Evolutionary conservation across 2,888 invertebrate species (phyloP).

Genomic region (Hypercompe scribonia): DNA sequence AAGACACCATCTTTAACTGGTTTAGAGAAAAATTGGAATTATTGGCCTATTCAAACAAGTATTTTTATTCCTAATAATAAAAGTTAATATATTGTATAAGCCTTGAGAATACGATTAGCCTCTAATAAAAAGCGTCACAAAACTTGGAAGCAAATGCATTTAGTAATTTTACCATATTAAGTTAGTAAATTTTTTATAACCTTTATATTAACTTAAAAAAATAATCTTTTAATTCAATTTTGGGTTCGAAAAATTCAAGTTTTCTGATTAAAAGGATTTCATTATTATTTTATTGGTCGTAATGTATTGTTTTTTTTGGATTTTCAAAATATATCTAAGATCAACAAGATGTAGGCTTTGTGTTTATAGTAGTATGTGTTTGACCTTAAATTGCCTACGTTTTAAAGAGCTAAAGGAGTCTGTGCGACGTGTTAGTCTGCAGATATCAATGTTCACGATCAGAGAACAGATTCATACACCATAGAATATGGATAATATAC

Average conservation of each 20-base stretch:
- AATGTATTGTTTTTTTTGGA: neutral
- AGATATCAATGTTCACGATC: conserved; percentile 49
- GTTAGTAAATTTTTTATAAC: no score
- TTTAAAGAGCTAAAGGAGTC: conserved; percentile 41
- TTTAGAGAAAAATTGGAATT: neutral
- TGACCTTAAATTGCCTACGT: conserved; percentile 38
- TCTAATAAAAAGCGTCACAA: neutral
- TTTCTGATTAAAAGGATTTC: neutral
- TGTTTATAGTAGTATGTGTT: conserved; percentile 8
- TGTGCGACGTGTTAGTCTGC: conserved; percentile 23
- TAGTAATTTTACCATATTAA: no score
- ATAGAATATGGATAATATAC: conserved; percentile 11
- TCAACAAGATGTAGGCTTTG: neutral
- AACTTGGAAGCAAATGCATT: neutral
- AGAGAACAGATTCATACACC: conserved; percentile 56
- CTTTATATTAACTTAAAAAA: no score
- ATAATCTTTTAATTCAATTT: neutral
- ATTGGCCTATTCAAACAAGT: neutral
- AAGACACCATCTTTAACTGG: neutral
- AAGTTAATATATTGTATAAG: neutral
- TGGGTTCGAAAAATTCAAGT: neutral
- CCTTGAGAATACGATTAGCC: neutral
- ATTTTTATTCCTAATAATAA: neutral
- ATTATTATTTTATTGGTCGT: neutral
- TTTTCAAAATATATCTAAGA: neutral